These are phyloP conservation scores for Ptychobarbus kaznakovi DNA, from an alignment of 2,797 vertebrate genomes.

Conservation along the genomic window DNA sequence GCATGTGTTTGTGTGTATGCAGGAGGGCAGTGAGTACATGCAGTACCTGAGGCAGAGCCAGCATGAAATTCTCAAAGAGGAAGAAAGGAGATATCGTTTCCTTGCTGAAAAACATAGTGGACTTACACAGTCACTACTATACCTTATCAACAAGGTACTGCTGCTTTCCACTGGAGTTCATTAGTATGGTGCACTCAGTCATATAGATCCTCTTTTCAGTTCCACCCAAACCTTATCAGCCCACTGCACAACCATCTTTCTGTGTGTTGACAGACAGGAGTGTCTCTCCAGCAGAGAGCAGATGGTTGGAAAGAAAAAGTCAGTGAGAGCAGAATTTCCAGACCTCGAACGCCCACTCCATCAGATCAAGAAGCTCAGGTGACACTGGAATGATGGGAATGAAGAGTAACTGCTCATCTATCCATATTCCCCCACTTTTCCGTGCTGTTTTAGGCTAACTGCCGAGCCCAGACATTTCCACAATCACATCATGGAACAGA, in stretches of 20 bases:
- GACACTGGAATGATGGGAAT: slow-evolving; percentile 25
- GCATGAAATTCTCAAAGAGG: slow-evolving; percentile 89
- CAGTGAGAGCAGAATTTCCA: slow-evolving; percentile 74
- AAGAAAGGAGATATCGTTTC: slow-evolving; percentile 95
- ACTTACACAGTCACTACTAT: slow-evolving; percentile 79
- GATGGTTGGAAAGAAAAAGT: slow-evolving; percentile 82
- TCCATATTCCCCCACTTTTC: not conserved
- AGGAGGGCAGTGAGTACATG: slow-evolving; percentile 91
- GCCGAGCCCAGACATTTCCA: not conserved
- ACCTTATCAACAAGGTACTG: slow-evolving; percentile 80
- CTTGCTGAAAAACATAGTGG: slow-evolving; percentile 93
- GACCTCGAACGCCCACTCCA: slow-evolving; percentile 73
- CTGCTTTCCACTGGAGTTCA: slow-evolving; percentile 73
- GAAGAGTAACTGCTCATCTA: not conserved
- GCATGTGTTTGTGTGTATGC: slow-evolving; percentile 31
- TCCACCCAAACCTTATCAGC: slow-evolving; percentile 22
- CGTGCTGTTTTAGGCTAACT: not conserved
- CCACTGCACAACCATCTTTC: slow-evolving; percentile 2
- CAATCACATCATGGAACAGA: slow-evolving; percentile 3
- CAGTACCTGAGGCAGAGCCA: slow-evolving; percentile 90
- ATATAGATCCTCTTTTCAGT: slow-evolving; percentile 15
- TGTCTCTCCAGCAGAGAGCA: slow-evolving; percentile 77
- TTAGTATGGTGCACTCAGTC: slow-evolving; percentile 72
- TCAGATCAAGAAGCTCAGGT: slow-evolving; percentile 76
- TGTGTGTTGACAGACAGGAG: slow-evolving; percentile 71